Conservation (phyloP, 2,888 invertebrate genomes). For the Ochlodes sylvanus region DNA sequence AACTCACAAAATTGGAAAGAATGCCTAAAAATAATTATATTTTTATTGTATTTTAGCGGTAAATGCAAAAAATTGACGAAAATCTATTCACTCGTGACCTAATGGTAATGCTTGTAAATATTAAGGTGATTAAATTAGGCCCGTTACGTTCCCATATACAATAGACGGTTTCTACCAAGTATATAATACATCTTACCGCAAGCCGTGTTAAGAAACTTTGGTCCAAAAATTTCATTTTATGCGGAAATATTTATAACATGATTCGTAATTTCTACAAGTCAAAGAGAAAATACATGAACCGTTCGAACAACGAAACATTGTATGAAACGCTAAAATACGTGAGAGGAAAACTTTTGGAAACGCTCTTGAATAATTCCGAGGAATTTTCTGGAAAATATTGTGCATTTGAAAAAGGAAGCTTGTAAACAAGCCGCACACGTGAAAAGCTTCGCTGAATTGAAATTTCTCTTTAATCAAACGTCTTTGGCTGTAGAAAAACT, state of each 20-base stretch:
- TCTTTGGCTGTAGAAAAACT: neutral
- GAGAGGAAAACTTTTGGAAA: slow-evolving; percentile 19
- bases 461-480: slow-evolving; percentile 2
- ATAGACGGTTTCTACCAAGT: no score
- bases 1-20: no score
- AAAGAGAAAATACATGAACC: slow-evolving; percentile 1
- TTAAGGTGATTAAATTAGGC: no score
- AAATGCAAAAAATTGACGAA: no score
- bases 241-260: neutral
- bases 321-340: slow-evolving; percentile 9
- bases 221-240: neutral
- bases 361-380: slow-evolving; percentile 20
- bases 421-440: neutral
- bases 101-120: no score
- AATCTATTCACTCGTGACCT: no score
- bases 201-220: no score
- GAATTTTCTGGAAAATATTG: slow-evolving; percentile 23
- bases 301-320: slow-evolving; percentile 16
- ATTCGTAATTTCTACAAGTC: neutral
- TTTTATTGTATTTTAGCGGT: no score
- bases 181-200: no score
- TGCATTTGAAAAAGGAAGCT: slow-evolving; percentile 10
- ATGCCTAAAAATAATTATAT: no score
- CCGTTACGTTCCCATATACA: no score
- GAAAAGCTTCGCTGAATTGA: slow-evolving; percentile 8